phyloP scores from a whole-genome alignment of 2,113 vertebrate genomes.

The Nothocercus julius region DNA sequence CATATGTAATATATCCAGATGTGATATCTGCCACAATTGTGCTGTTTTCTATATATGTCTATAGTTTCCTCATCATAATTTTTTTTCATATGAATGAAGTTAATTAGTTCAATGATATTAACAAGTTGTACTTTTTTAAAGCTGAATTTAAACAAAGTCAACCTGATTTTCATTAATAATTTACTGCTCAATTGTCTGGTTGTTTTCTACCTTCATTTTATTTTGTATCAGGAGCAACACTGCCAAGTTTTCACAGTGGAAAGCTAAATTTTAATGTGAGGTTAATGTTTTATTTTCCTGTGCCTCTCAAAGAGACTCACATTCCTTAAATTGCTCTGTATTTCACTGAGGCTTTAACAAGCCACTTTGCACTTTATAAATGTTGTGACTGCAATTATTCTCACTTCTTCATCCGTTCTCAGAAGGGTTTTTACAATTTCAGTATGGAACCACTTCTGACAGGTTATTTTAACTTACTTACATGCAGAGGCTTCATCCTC shows the following conservation, averaged over 20 bases:
- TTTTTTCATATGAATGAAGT: not conserved
- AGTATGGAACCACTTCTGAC: conserved; percentile 30
- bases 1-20: accelerated
- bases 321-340: not conserved
- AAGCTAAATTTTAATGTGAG: not conserved
- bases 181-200: not conserved
- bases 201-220: not conserved
- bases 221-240: not conserved
- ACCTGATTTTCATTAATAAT: not conserved
- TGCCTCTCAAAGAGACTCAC: not conserved
- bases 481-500: not conserved
- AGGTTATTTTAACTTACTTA: conserved; percentile 46
- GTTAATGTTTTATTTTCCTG: not conserved
- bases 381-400: conserved; percentile 72
- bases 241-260: not conserved
- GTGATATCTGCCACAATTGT: not conserved
- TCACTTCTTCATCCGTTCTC: conserved; percentile 58
- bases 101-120: not conserved
- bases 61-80: too few species aligned
- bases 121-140: not conserved
- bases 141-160: not conserved
- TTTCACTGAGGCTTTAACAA: conserved; percentile 36
- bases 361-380: conserved; percentile 63
- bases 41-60: not conserved
- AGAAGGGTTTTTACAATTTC: conserved; percentile 50